Conservation (phyloP, 2,888 invertebrate genomes). For the Phragmatobia fuliginosa region DNA sequence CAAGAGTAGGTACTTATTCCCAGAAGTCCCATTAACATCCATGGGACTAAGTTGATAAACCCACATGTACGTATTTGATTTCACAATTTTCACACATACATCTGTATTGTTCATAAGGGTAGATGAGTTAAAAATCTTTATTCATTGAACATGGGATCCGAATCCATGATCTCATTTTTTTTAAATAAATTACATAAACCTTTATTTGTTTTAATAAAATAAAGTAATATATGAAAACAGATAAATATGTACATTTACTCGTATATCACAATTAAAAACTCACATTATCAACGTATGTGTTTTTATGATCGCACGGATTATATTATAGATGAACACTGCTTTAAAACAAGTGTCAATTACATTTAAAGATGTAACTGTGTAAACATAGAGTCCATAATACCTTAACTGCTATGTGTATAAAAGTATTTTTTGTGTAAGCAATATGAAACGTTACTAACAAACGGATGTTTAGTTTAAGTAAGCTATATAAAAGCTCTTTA, state of each 20-base stretch:
- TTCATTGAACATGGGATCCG: background rate
- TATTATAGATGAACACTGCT: background rate
- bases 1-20: too few relatives aligned
- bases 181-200: background rate
- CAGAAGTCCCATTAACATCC: too few relatives aligned
- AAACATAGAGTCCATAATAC: slow-evolving; percentile 1
- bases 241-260: background rate
- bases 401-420: background rate
- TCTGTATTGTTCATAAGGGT: too few relatives aligned
- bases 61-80: background rate
- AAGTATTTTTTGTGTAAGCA: slow-evolving; percentile 19
- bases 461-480: slow-evolving; percentile 6
- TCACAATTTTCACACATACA: background rate
- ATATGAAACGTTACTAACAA: background rate
- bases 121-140: background rate
- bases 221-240: background rate
- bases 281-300: background rate
- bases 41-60: too few relatives aligned
- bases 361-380: background rate
- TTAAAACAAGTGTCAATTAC: background rate
- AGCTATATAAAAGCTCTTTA: slow-evolving; percentile 1
- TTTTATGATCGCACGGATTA: background rate
- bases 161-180: background rate
- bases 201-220: background rate
- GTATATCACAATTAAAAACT: background rate